Evolutionary conservation across 2,113 vertebrate species (phyloP), one percentile per base, ranked within the genome.

Genomic region (Cranoglanis bouderius): DNA sequence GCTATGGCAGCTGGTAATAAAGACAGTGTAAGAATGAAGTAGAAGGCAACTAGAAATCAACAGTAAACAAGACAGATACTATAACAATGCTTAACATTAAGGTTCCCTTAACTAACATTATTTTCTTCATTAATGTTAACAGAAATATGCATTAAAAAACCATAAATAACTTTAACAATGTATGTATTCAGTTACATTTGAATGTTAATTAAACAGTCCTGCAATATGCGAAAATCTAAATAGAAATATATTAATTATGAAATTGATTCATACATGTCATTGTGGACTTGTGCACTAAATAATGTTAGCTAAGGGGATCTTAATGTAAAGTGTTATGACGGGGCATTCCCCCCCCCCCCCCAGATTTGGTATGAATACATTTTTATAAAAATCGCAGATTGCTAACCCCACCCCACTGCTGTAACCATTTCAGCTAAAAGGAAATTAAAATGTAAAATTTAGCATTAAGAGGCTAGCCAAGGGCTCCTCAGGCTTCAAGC

Each of bases 401-500:
- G 1, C 6, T 51, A 51, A 80, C 26, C 26, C 43, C 74, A 77
- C 74, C 3, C 74, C 1, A 49, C 29, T 12, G 7, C 40, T 75
- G 38, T 78, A 78, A 78, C 12, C 7, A 53, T 80, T 53, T 53
- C 29, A 80, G 16, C 26, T 32, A 80, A 6, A 51, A 16, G 26
- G 13, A n/a, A 29, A 49, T 53, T 53, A 14, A 53, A 53, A 14
- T 53, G 13, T 46, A 29, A 51, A 38, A 78, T 12, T 2, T 46
- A 63, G 43, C 49, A 55, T 72, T 74, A 53, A 82, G 18, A 82
- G 53, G 3, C 3, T 53, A 38, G 80, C 19, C 51, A 35, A 57
- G 2, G 49, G 29, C 14, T 55, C 32, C 53, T 59, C 35, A 32
- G 46, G 24, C 9, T 75, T 86, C 40, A 78, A 65, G 94, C 90